Base-by-base conservation (phyloP, 2,113 vertebrate species). In the Ceyx margarethae region DNA sequence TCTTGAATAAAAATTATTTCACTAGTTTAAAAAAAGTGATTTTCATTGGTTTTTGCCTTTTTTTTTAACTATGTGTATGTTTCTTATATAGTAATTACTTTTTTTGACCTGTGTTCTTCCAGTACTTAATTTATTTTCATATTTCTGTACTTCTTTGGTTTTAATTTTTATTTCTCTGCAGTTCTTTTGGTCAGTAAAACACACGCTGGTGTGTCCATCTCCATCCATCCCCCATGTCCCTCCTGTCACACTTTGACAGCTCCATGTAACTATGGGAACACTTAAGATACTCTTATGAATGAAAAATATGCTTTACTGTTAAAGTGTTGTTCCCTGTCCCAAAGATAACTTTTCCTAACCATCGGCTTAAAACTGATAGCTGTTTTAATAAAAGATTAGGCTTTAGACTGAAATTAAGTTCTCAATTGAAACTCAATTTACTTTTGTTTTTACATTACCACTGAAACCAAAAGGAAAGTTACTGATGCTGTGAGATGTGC, bases 1-100 rank as follows among this genome's bases (percentile, higher is more conserved):
- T 97, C 96, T 96, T 95, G 89, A 97, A 98, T 98, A 97, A 96
- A 98, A 95, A 89, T 93, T 89, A 94, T 96, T 97, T 97, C 90
- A 85, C 69, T 96, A 97, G 78, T 97, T 92, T 37, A 83, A 91
- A 46, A 83, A 91, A 96, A 97, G 75, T 90, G 31, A 76, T 76
- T 94, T 82, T 96, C 58, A 73, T 96, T 97, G 96, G 54, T 54
- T 96, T 95, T 93, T 91, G 92, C 84, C 96, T 96, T 92, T 90
- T 97, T 90, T 97, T 96, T 97, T 93, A 96, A 95, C 77, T 83
- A 91, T 96, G 81, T 96, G 40, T 93, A 71, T 95, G 95, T 94
- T 95, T 91, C 65, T 94, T 90, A 29, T 93, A 42, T 67, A 91
- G 62, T 85, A 86, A 58, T 95, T 78, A 79, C 71, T 76, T 93